These are phyloP conservation scores for Indicator indicator DNA, from an alignment of 2,113 vertebrate genomes.

Conservation along the genomic window DNA sequence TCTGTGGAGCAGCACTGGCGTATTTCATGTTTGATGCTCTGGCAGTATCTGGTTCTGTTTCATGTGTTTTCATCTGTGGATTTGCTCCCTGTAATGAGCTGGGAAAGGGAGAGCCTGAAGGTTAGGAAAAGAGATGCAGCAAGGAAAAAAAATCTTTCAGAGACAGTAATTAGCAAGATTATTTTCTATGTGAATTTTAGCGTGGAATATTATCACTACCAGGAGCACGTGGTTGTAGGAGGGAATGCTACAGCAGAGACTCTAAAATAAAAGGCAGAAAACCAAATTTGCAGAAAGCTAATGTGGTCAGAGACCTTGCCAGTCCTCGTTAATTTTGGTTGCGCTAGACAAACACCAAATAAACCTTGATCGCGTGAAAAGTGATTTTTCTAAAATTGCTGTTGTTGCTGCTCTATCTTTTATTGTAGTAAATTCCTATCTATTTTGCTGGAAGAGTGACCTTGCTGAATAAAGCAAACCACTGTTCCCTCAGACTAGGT, in stretches of 20 bases:
- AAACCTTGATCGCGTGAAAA: neutral
- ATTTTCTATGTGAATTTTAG: conserved; percentile 28
- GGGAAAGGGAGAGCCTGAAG: conserved; percentile 30
- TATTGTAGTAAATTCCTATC: neutral
- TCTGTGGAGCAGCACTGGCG: accelerated
- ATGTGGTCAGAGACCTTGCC: neutral
- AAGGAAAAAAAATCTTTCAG: neutral
- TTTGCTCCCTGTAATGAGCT: conserved; percentile 42
- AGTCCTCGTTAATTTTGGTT: neutral
- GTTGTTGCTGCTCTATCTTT: neutral
- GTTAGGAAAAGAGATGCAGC: neutral
- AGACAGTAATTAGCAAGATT: neutral
- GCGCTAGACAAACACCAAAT: neutral
- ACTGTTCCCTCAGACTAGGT: neutral
- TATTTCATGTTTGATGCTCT: conserved; percentile 39
- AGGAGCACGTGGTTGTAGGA: neutral
- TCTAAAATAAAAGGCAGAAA: conserved; percentile 32
- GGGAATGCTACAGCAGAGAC: neutral
- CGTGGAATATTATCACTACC: neutral
- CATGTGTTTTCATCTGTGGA: conserved; percentile 11
- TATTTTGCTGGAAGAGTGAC: neutral
- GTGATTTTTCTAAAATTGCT: neutral
- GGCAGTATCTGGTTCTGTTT: conserved; percentile 6
- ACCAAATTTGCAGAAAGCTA: conserved; percentile 16
- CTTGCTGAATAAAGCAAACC: neutral